Conservation (phyloP, 2,888 invertebrate species). For the Diplazon laetatorius region DNA sequence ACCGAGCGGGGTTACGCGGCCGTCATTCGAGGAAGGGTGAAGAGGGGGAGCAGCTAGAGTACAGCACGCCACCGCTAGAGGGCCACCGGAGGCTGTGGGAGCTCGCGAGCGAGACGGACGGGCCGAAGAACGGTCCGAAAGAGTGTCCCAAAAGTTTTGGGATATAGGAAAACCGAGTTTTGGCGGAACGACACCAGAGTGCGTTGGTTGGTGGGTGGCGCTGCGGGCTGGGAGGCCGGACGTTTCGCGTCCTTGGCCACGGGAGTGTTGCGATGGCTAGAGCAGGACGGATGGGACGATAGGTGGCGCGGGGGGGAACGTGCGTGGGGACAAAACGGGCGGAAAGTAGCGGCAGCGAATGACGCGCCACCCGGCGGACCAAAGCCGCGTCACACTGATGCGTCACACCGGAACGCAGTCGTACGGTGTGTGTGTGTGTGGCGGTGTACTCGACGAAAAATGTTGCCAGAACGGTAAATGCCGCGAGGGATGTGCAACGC, state of each 20-base stretch:
- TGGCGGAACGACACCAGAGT: conserved; percentile 33
- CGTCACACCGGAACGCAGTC: conserved; percentile 64
- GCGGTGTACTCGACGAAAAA: conserved; percentile 80
- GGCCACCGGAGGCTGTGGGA: conserved; percentile 55
- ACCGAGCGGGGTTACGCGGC: conserved; percentile 70
- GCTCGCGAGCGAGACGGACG: conserved; percentile 44
- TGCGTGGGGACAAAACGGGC: conserved; percentile 11
- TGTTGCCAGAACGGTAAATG: conserved; percentile 73
- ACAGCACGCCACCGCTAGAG: conserved; percentile 4
- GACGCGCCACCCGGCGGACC: conserved; percentile 59
- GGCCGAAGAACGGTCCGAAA: conserved; percentile 45
- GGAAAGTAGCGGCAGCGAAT: conserved; percentile 58
- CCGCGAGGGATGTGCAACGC: conserved; percentile 29
- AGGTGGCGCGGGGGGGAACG: background rate
- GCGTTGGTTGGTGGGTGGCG: no score
- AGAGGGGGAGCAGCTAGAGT: background rate
- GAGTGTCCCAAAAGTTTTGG: no score
- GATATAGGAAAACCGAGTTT: conserved; percentile 46
- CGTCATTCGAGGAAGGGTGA: background rate
- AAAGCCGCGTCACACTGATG: conserved; percentile 54
- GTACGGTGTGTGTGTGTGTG: conserved; percentile 67
- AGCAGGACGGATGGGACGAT: conserved; percentile 58
- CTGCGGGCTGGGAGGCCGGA: no score
- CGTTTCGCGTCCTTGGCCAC: no score
- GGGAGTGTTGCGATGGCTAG: conserved; percentile 54